Evolutionary conservation across 2,113 vertebrate species (phyloP).

Genomic region (Amphilophus citrinellus): DNA sequence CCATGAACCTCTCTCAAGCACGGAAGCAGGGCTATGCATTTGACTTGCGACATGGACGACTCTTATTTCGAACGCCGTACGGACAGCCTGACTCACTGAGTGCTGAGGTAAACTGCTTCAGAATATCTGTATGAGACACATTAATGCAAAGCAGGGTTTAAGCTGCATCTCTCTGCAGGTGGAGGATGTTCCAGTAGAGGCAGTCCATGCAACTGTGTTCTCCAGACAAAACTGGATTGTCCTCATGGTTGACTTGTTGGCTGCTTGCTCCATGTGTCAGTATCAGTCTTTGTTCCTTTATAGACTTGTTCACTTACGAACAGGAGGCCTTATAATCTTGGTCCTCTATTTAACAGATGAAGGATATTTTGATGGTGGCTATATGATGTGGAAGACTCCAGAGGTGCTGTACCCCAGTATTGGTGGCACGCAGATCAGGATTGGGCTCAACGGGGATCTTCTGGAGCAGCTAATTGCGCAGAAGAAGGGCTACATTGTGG

Average conservation of each 20-base stretch:
- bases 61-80: constrained; percentile 68
- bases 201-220: constrained; percentile 68
- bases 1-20: constrained; percentile 57
- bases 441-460: constrained; percentile 58
- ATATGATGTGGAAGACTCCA: constrained; percentile 62
- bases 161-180: constrained; percentile 45
- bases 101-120: constrained; percentile 38
- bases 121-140: neutral
- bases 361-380: constrained; percentile 26
- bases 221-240: constrained; percentile 69
- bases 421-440: neutral
- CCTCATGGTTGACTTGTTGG: constrained; percentile 66
- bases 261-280: constrained; percentile 69
- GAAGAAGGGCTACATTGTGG: constrained; percentile 44
- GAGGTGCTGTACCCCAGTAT: constrained; percentile 35
- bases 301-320: too few relatives aligned
- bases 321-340: neutral
- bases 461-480: constrained; percentile 8
- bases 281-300: neutral
- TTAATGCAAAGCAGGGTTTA: neutral
- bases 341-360: constrained; percentile 40
- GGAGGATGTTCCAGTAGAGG: constrained; percentile 61
- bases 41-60: constrained; percentile 28
- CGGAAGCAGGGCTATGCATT: constrained; percentile 54
- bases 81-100: constrained; percentile 58